These are phyloP conservation scores for Verasper variegatus DNA, from an alignment of 2,113 vertebrate species.

Conservation along the genomic window DNA sequence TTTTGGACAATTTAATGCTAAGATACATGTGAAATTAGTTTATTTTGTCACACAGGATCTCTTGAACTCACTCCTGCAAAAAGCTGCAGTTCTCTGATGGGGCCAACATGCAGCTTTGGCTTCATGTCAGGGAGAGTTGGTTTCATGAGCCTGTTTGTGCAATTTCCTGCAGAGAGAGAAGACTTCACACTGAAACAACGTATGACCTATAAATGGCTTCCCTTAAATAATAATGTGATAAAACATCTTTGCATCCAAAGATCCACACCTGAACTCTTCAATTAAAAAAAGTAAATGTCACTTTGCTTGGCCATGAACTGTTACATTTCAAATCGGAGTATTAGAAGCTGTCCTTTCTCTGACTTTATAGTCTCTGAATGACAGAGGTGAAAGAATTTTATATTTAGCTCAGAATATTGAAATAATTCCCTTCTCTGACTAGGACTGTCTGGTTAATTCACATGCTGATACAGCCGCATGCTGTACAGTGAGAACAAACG, in stretches of 20 bases:
- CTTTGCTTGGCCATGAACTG: background rate
- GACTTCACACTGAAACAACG: background rate
- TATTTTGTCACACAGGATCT: background rate
- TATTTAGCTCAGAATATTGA: background rate
- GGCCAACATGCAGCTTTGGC: background rate
- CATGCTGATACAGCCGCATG: background rate
- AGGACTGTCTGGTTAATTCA: constrained; percentile 9
- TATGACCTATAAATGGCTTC: background rate
- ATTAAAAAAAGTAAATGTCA: constrained; percentile 4
- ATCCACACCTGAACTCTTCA: constrained; percentile 6
- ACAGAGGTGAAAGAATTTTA: background rate
- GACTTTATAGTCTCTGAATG: background rate
- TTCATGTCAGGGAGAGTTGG: background rate
- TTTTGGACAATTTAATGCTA: background rate
- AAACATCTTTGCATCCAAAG: constrained; percentile 11
- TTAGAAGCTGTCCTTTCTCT: background rate
- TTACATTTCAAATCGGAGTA: background rate
- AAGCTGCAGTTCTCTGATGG: background rate
- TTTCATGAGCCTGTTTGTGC: background rate
- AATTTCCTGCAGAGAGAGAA: background rate
- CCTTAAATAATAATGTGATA: background rate
- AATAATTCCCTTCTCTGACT: constrained; percentile 9
- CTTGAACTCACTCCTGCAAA: background rate
- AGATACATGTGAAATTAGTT: background rate
- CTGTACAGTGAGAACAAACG: constrained; percentile 14